phyloP scores from a whole-genome alignment of 2,888 invertebrate species.

The Anodontia alba region DNA sequence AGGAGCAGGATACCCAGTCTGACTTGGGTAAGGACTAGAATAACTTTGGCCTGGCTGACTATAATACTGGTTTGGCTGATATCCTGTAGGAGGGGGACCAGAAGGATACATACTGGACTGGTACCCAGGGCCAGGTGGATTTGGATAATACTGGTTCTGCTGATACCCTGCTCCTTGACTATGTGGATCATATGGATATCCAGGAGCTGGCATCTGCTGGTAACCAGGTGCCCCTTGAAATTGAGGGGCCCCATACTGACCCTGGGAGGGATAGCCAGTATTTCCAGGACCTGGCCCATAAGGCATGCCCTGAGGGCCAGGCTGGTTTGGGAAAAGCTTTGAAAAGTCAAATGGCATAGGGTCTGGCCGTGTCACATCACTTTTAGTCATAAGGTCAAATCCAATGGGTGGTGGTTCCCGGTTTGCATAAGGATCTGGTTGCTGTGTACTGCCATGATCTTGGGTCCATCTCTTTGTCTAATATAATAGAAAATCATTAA shows the following conservation, averaged over 20 bases:
- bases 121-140: constrained; percentile 53
- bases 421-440: constrained; percentile 48
- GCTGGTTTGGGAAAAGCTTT: constrained; percentile 6
- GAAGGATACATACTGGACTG: constrained; percentile 42
- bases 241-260: constrained; percentile 14
- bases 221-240: constrained; percentile 20
- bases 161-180: constrained; percentile 30
- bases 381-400: constrained; percentile 55
- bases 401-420: constrained; percentile 53
- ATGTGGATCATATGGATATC: constrained; percentile 36
- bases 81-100: constrained; percentile 27
- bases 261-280: constrained; percentile 24
- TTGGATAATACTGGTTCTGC: constrained; percentile 34
- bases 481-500: constrained; percentile 16
- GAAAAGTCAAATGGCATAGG: constrained; percentile 31
- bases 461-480: constrained; percentile 13
- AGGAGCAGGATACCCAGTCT: constrained; percentile 12
- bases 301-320: constrained; percentile 22
- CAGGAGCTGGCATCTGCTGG: constrained; percentile 37
- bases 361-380: constrained; percentile 36
- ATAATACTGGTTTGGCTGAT: constrained; percentile 38
- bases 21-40: neutral
- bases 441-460: constrained; percentile 42
- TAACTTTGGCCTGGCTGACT: constrained; percentile 14
- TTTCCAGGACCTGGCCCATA: neutral